Evolutionary conservation across 2,797 vertebrate species (phyloP).

Genomic region (Notolabrus celidotus): DNA sequence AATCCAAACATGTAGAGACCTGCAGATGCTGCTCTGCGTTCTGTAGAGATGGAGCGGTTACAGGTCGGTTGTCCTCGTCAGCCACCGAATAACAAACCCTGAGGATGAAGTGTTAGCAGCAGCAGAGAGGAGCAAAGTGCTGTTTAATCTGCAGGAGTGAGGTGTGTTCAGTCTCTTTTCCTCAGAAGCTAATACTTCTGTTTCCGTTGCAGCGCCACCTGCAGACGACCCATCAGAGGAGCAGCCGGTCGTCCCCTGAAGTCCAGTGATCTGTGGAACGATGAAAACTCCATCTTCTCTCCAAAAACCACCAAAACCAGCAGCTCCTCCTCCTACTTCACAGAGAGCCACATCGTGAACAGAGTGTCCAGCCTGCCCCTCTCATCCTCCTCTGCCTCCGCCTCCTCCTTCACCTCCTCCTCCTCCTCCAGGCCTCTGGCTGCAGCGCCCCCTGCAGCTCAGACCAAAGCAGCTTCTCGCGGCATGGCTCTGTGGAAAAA

Average conservation of each 20-base stretch:
- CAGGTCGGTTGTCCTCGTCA: too few relatives aligned
- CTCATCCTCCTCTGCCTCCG: conserved; percentile 12
- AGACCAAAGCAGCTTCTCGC: conserved; percentile 75
- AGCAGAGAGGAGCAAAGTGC: too few relatives aligned
- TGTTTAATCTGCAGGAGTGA: too few relatives aligned
- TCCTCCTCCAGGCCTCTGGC: conserved; percentile 78
- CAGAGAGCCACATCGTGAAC: conserved; percentile 63
- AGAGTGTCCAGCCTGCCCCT: conserved; percentile 50
- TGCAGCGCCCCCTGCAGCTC: conserved; percentile 80
- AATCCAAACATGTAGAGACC: too few relatives aligned
- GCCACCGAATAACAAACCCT: too few relatives aligned
- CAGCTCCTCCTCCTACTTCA: conserved; percentile 61
- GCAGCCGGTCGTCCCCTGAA: conserved; percentile 91
- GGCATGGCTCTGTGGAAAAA: conserved; percentile 90
- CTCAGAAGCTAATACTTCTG: not conserved
- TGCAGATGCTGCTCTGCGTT: too few relatives aligned
- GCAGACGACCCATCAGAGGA: conserved; percentile 94
- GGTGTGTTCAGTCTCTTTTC: not conserved
- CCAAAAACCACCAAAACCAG: conserved; percentile 64
- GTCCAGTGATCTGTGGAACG: conserved; percentile 85
- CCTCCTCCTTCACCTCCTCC: conserved; percentile 57
- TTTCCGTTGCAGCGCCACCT: conserved; percentile 86
- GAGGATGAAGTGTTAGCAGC: too few relatives aligned
- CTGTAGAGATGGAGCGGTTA: too few relatives aligned
- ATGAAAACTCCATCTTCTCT: conserved; percentile 78